Percentiles rank a stretch among this genome's conserved stretches.
phyloP scores from a whole-genome alignment of 2,797 vertebrate genomes.

The Scyliorhinus canicula region DNA sequence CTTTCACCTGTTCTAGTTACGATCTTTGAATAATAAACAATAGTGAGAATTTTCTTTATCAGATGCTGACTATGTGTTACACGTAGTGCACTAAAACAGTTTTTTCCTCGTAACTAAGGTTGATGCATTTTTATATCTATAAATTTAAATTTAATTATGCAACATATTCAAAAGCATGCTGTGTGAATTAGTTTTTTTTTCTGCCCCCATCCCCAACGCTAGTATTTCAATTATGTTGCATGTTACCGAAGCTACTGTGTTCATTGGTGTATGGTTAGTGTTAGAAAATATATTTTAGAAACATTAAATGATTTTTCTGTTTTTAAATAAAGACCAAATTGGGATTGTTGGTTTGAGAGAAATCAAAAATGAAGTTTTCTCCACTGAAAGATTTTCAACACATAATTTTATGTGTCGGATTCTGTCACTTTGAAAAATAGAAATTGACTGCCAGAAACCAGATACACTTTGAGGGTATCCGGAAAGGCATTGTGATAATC shows the following conservation, averaged over 20 bases:
- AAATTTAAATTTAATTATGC: neutral
- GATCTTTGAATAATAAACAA: neutral
- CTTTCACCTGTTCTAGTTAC: neutral
- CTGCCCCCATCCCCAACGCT: neutral
- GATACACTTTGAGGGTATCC: neutral
- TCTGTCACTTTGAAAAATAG: neutral
- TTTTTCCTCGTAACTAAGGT: neutral
- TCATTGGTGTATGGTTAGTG: neutral
- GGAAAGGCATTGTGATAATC: conserved; percentile 16
- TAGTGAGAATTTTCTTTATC: neutral
- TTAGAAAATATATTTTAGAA: neutral
- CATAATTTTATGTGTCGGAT: neutral
- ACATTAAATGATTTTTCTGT: neutral
- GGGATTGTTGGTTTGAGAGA: neutral
- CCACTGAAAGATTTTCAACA: neutral
- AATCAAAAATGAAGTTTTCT: no score
- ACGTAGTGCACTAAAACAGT: neutral
- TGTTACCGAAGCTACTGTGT: neutral
- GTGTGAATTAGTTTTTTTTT: neutral
- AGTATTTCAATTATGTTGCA: neutral
- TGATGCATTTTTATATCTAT: neutral
- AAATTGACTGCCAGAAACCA: conserved; percentile 1
- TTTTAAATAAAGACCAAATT: neutral
- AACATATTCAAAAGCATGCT: neutral
- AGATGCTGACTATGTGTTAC: neutral